Evolutionary conservation across 2,797 vertebrate species (phyloP), one percentile per base, ranked within the genome.

Genomic region (Xiphophorus birchmanni): DNA sequence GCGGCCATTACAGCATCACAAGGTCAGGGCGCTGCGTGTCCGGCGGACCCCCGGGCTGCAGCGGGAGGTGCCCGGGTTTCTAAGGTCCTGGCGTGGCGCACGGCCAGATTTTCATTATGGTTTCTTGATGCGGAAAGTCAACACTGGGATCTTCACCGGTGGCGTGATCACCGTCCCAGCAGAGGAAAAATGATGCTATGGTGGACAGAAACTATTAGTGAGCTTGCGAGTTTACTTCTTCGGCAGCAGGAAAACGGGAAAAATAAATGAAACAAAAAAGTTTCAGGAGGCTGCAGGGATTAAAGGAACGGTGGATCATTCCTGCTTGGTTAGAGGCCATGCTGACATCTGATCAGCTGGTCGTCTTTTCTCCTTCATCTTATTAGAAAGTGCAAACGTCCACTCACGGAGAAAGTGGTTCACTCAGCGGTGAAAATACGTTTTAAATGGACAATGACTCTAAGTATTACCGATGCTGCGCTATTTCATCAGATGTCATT

Each of bases 1-100:
- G 88, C 35, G 37, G 87, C 89, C 92, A 92, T 91, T 93, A 89
- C 88, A 91, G 91, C 93, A 90, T 93, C 91, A 93, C 95, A 95
- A 95, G 95, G 94, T 95, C 94, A 93, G 91, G 91, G 81, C 88
- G 87, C 89, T 89, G 71, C 80, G 60, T 78, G 84, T 81, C 86
- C 60, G 69, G 45, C 50, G 71, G 69, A 72, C 88, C 85, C 18
- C 5, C 0, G 32, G 73, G 83, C 54, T 48, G 23, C 67, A 74
- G 75, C 47, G 12, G 13, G 74, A 76, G 67, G 67, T 77, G 79
- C 84, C 75, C 37, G 26, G n/a, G 75, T 21, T 84, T 50, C 63
- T 12, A 5, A 84, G 79, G 84, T 88, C 82, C 84, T n/a, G 47
- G 44, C 79, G 74, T 78, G 83, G 72, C 78, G 80, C 67, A 47